Evolutionary conservation across 1,140 invertebrate species (phyloP).

Genomic region (Drosophila yakuba): DNA sequence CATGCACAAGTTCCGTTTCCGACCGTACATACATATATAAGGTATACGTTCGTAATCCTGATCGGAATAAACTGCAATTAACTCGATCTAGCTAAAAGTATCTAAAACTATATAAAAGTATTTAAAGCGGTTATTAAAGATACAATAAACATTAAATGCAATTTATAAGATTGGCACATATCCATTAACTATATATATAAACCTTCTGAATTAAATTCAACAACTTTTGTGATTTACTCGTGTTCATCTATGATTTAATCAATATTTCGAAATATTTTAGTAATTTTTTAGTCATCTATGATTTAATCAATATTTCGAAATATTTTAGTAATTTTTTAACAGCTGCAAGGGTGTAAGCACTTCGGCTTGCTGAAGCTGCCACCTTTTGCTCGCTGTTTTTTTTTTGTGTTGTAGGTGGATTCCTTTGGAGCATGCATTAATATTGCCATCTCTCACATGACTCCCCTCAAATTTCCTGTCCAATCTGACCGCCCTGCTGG

Average conservation of each 20-base stretch:
- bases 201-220: not conserved
- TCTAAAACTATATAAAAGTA: too few relatives aligned
- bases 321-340: too few relatives aligned
- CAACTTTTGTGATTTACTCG: not conserved
- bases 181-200: not conserved
- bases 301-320: too few relatives aligned
- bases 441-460: constrained; percentile 29
- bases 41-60: not conserved
- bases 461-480: constrained; percentile 23
- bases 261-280: too few relatives aligned
- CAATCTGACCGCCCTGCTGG: constrained; percentile 23
- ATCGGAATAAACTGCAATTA: too few relatives aligned
- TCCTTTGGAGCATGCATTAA: constrained; percentile 33
- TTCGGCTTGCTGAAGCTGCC: not conserved
- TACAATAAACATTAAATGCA: too few relatives aligned
- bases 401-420: constrained; percentile 4
- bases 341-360: too few relatives aligned
- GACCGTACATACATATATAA: not conserved
- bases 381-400: not conserved
- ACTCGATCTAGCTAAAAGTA: too few relatives aligned
- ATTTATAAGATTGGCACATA: too few relatives aligned
- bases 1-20: not conserved
- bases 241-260: not conserved
- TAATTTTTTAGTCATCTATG: too few relatives aligned
- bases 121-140: too few relatives aligned